phyloP scores from a whole-genome alignment of 1,140 invertebrate genomes.

The Macrotrachela quadricornifera region DNA sequence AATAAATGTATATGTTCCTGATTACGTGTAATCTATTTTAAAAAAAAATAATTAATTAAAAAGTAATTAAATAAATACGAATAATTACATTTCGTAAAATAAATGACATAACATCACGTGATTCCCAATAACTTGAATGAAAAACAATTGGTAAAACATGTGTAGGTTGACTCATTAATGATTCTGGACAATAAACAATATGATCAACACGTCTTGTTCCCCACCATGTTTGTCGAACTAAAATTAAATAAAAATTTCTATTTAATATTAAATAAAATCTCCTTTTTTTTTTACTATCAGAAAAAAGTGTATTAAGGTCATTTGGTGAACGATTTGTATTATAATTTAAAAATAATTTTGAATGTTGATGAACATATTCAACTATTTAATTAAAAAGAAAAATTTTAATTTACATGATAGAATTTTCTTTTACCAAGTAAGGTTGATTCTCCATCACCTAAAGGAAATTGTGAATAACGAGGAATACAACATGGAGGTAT shows the following conservation, averaged over 20 bases:
- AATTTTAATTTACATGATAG: neutral
- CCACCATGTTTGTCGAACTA: slow-evolving; percentile 91
- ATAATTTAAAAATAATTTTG: no score
- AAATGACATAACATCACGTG: slow-evolving; percentile 86
- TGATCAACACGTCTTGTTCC: slow-evolving; percentile 85
- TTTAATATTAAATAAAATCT: no score
- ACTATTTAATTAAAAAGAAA: neutral
- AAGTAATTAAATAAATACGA: no score
- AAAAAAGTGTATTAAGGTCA: no score
- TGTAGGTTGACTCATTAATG: slow-evolving; percentile 79
- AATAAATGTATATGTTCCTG: no score
- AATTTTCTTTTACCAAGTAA: slow-evolving; percentile 4
- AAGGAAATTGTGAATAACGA: slow-evolving; percentile 84
- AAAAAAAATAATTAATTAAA: no score
- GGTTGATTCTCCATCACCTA: slow-evolving; percentile 72
- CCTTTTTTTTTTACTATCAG: no score
- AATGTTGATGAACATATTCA: neutral
- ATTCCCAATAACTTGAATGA: slow-evolving; percentile 98
- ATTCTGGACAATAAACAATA: slow-evolving; percentile 89
- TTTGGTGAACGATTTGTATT: no score
- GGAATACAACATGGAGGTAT: slow-evolving; percentile 75
- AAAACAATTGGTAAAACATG: slow-evolving; percentile 87
- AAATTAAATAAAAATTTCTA: slow-evolving; percentile 12
- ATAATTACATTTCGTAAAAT: slow-evolving; percentile 63
- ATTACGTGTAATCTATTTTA: no score